Evolutionary conservation across 2,113 vertebrate genomes (phyloP).

Genomic region (Hucho hucho): DNA sequence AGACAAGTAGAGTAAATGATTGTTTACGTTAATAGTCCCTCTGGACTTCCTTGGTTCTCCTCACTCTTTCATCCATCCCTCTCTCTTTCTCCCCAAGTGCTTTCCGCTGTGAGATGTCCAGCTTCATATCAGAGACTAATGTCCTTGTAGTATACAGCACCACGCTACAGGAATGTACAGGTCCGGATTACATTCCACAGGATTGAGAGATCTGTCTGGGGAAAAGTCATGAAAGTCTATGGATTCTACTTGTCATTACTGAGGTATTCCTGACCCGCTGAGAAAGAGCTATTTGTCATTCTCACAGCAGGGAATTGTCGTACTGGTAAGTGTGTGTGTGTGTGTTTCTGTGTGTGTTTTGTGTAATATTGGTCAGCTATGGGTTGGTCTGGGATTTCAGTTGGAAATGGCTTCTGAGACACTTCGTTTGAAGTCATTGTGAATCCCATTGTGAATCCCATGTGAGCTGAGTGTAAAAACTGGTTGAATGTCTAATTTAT

Average conservation of each 20-base stretch:
- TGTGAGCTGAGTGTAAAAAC: too few relatives aligned
- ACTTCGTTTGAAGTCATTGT: too few relatives aligned
- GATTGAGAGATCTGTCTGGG: conserved; percentile 13
- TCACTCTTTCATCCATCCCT: conserved; percentile 45
- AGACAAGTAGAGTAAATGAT: not conserved
- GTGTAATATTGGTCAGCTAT: too few relatives aligned
- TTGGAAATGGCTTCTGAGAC: too few relatives aligned
- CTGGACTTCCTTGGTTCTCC: conserved; percentile 54
- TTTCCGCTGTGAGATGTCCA: not conserved
- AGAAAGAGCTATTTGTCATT: not conserved
- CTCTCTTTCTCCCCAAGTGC: conserved; percentile 35
- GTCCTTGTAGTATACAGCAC: not conserved
- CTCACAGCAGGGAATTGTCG: not conserved
- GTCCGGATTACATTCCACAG: too few relatives aligned
- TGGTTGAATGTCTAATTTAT: too few relatives aligned
- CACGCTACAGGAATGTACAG: not conserved
- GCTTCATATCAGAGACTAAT: not conserved
- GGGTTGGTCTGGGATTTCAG: too few relatives aligned
- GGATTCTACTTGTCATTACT: conserved; percentile 52
- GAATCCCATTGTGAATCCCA: too few relatives aligned
- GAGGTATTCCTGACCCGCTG: conserved; percentile 17
- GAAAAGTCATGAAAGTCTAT: conserved; percentile 38
- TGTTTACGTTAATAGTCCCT: conserved; percentile 63
- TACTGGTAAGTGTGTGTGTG: not conserved
- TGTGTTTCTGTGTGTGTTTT: too few relatives aligned